phyloP scores from a whole-genome alignment of 2,888 invertebrate species.

The Hoplodrina ambigua region DNA sequence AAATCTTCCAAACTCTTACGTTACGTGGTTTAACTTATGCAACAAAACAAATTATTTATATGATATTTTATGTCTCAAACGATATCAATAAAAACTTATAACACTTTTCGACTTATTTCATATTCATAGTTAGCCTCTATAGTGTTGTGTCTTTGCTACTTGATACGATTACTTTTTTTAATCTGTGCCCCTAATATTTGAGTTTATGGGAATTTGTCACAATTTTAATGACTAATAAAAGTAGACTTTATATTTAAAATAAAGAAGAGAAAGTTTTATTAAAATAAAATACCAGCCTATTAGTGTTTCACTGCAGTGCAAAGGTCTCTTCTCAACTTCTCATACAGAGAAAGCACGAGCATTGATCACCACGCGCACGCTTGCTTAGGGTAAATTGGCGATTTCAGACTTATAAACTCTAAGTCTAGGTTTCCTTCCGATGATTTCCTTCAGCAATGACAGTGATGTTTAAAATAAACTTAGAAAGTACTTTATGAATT shows the following conservation, averaged over 20 bases:
- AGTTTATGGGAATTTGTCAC: conserved; percentile 12
- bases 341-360: too few relatives aligned
- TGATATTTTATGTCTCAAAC: conserved; percentile 55
- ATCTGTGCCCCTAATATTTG: conserved; percentile 37
- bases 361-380: too few relatives aligned
- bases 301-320: too few relatives aligned
- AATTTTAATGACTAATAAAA: conserved; percentile 34
- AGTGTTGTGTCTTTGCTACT: conserved; percentile 48
- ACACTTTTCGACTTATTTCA: conserved; percentile 47
- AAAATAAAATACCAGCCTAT: too few relatives aligned
- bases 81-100: conserved; percentile 60
- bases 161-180: conserved; percentile 25
- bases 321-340: too few relatives aligned
- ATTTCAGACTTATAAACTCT: too few relatives aligned
- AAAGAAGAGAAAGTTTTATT: conserved; percentile 1
- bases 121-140: conserved; percentile 39
- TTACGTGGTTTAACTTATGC: conserved; percentile 44
- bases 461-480: too few relatives aligned
- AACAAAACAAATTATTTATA: conserved; percentile 61
- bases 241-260: conserved; percentile 1
- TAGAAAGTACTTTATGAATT: too few relatives aligned
- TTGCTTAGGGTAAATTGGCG: too few relatives aligned
- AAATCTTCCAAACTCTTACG: conserved; percentile 31
- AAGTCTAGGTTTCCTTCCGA: too few relatives aligned
- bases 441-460: too few relatives aligned